Conservation (phyloP, 2,888 invertebrate genomes). For the Polia nebulosa region DNA sequence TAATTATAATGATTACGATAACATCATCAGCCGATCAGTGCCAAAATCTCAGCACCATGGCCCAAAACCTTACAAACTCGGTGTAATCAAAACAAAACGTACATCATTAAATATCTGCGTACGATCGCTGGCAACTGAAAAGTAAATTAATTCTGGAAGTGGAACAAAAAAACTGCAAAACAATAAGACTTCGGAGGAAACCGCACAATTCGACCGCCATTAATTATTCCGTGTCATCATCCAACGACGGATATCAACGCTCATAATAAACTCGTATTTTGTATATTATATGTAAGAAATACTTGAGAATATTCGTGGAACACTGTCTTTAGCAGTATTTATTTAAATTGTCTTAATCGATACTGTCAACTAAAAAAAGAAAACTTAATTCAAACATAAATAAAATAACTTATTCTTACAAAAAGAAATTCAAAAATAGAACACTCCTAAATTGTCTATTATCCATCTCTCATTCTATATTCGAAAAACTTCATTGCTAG, state of each 20-base stretch:
- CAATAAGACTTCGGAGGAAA: slow-evolving; percentile 70
- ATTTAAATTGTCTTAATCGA: slow-evolving; percentile 2
- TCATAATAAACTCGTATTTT: slow-evolving; percentile 66
- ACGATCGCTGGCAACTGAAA: slow-evolving; percentile 80
- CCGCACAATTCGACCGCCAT: slow-evolving; percentile 76
- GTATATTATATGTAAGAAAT: slow-evolving; percentile 43
- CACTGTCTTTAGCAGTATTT: neutral
- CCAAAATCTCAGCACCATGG: slow-evolving; percentile 34
- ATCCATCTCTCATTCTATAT: slow-evolving; percentile 28
- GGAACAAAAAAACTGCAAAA: slow-evolving; percentile 79
- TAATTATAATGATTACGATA: slow-evolving; percentile 33
- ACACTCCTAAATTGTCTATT: slow-evolving; percentile 16
- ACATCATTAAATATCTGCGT: slow-evolving; percentile 83
- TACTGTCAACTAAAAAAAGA: neutral
- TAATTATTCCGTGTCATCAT: slow-evolving; percentile 85
- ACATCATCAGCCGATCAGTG: slow-evolving; percentile 43
- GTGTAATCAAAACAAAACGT: slow-evolving; percentile 68
- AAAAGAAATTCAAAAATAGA: slow-evolving; percentile 33
- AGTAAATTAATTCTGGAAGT: slow-evolving; percentile 85
- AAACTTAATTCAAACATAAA: neutral
- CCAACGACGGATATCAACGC: slow-evolving; percentile 68
- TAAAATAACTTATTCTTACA: neutral
- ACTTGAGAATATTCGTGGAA: slow-evolving; percentile 20
- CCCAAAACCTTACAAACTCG: slow-evolving; percentile 64
- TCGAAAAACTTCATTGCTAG: slow-evolving; percentile 42